Evolutionary conservation across 2,113 vertebrate genomes (phyloP).

Genomic region (Passer domesticus): DNA sequence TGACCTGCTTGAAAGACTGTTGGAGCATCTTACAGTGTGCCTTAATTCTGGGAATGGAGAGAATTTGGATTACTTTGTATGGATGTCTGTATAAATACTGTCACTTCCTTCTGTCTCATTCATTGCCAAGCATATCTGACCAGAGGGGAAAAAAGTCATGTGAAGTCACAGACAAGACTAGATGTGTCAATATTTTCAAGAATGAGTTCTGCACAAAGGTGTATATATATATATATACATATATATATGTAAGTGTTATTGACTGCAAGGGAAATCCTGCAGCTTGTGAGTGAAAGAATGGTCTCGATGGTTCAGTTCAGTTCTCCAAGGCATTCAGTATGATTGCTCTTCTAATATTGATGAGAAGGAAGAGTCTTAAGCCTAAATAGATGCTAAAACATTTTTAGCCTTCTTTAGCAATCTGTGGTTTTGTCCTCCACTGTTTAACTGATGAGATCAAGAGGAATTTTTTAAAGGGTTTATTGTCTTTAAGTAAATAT

Average conservation of each 20-base stretch:
- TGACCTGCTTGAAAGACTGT: not conserved
- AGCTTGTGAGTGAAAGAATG: not conserved
- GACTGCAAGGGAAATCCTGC: not conserved
- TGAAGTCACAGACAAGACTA: not conserved
- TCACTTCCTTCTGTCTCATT: not conserved
- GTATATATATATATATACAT: not conserved
- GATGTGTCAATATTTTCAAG: not conserved
- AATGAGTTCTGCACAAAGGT: not conserved
- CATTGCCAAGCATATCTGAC: not conserved
- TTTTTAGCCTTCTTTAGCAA: slow-evolving; percentile 5
- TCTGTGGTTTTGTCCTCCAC: not conserved
- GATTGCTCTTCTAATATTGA: not conserved
- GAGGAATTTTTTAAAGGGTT: not conserved
- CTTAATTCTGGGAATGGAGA: not conserved
- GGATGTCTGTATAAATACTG: not conserved
- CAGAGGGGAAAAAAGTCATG: not conserved
- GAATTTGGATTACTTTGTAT: not conserved
- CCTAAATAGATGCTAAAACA: not conserved
- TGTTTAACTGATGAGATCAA: not conserved
- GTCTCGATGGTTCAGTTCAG: not conserved
- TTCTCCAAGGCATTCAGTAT: not conserved
- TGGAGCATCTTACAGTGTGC: not conserved
- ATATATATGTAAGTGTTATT: not conserved
- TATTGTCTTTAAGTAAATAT: not conserved
- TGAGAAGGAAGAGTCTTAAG: not conserved